Conservation (phyloP, 1,140 invertebrate genomes). For the Battus philenor region DNA sequence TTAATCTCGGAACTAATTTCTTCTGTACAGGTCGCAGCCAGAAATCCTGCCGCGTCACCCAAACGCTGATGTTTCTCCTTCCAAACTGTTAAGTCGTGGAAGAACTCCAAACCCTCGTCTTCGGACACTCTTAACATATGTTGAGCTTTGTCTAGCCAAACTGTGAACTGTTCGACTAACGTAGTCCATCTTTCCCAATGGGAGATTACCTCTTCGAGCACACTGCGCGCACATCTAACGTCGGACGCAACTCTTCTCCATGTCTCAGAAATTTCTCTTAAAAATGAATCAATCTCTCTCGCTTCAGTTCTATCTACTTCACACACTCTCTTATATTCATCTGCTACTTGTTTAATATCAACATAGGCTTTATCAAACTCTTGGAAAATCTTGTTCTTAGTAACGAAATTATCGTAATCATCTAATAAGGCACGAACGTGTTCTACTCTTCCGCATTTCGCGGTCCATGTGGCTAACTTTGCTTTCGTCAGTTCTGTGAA, state of each 20-base stretch:
- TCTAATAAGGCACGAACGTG: constrained; percentile 89
- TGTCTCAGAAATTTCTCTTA: constrained; percentile 89
- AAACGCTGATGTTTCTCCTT: constrained; percentile 90
- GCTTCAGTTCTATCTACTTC: constrained; percentile 87
- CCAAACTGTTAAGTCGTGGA: constrained; percentile 92
- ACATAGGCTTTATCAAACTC: constrained; percentile 94
- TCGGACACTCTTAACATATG: constrained; percentile 85
- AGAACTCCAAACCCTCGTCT: constrained; percentile 92
- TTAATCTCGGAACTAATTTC: constrained; percentile 86
- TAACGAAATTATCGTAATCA: constrained; percentile 94
- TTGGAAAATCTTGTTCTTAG: constrained; percentile 93
- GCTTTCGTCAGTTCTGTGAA: constrained; percentile 93
- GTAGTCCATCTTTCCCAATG: constrained; percentile 92
- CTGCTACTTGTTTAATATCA: constrained; percentile 93
- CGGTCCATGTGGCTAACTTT: constrained; percentile 91
- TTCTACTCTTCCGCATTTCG: constrained; percentile 90
- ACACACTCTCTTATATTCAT: constrained; percentile 92
- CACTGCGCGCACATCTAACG: constrained; percentile 91
- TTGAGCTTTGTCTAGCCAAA: constrained; percentile 89
- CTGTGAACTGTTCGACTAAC: constrained; percentile 83
- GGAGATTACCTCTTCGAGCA: constrained; percentile 90
- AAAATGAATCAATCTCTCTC: constrained; percentile 87
- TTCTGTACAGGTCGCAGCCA: constrained; percentile 91
- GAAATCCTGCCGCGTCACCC: constrained; percentile 90
- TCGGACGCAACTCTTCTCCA: constrained; percentile 95